These are phyloP conservation scores for Rhadina sibilatrix DNA, from an alignment of 2,113 vertebrate species.

Conservation along the genomic window DNA sequence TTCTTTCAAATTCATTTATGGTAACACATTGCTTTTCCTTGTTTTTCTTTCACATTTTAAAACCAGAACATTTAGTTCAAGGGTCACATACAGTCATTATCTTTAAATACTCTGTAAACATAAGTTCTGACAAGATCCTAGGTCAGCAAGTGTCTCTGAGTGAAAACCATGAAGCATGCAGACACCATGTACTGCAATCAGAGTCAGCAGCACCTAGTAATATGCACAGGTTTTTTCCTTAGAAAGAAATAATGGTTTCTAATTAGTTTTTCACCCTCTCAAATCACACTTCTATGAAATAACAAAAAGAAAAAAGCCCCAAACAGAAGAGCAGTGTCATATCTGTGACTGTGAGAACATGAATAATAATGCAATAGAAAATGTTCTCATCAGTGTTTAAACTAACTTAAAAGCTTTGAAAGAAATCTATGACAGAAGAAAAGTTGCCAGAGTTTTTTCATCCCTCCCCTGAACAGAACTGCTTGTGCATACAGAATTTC, in stretches of 20 bases:
- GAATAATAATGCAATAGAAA: background rate
- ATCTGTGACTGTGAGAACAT: background rate
- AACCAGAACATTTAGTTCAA: constrained; percentile 33
- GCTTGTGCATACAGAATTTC: background rate
- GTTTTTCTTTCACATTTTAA: constrained; percentile 34
- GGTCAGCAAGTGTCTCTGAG: constrained; percentile 2
- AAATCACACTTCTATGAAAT: background rate
- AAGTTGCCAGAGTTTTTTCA: background rate
- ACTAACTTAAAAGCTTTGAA: background rate
- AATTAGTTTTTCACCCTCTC: background rate
- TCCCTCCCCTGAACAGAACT: background rate
- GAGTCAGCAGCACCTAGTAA: background rate
- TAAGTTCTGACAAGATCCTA: constrained; percentile 1
- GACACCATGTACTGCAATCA: background rate
- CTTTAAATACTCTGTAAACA: constrained; percentile 8
- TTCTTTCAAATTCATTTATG: constrained; percentile 35
- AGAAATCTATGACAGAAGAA: background rate
- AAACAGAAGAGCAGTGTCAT: background rate
- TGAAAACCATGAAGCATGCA: background rate
- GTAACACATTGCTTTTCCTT: constrained; percentile 13
- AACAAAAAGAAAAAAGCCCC: background rate
- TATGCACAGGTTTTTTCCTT: background rate
- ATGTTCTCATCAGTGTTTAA: background rate
- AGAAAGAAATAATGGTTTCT: background rate
- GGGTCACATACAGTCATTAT: constrained; percentile 14